Conservation (phyloP, 2,797 vertebrate species). For the Macroramphosus scolopax region DNA sequence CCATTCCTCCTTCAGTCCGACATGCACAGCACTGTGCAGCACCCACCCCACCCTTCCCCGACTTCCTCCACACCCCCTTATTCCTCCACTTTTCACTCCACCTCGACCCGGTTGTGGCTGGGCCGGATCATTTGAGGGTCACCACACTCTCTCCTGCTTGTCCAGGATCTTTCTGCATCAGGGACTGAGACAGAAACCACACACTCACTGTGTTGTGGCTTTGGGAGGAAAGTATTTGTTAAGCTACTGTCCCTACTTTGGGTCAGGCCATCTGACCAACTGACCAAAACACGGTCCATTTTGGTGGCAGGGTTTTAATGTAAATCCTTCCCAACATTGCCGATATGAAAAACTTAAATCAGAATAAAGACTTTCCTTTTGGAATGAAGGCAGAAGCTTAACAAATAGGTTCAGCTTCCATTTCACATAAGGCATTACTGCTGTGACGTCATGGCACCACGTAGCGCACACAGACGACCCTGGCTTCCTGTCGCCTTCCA, state of each 20-base stretch:
- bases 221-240: conserved; percentile 79
- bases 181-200: conserved; percentile 76
- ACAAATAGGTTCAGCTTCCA: conserved; percentile 76
- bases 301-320: conserved; percentile 36
- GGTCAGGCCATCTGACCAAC: conserved; percentile 5
- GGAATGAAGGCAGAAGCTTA: conserved; percentile 77
- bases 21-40: conserved; percentile 63
- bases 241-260: conserved; percentile 71
- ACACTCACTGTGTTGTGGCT: conserved; percentile 72
- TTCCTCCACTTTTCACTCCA: conserved; percentile 69
- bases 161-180: conserved; percentile 79
- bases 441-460: conserved; percentile 74
- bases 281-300: conserved; percentile 38
- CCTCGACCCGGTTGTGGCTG: conserved; percentile 64
- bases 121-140: conserved; percentile 69
- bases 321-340: not conserved
- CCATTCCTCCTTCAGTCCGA: conserved; percentile 57
- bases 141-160: conserved; percentile 77
- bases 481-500: conserved; percentile 72
- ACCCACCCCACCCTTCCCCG: conserved; percentile 19
- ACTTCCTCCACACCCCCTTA: conserved; percentile 29
- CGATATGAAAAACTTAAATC: not conserved
- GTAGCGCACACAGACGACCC: conserved; percentile 65
- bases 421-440: conserved; percentile 75
- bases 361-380: conserved; percentile 29